phyloP scores from a whole-genome alignment of 2,888 invertebrate species.

The Thereva nobilitata region DNA sequence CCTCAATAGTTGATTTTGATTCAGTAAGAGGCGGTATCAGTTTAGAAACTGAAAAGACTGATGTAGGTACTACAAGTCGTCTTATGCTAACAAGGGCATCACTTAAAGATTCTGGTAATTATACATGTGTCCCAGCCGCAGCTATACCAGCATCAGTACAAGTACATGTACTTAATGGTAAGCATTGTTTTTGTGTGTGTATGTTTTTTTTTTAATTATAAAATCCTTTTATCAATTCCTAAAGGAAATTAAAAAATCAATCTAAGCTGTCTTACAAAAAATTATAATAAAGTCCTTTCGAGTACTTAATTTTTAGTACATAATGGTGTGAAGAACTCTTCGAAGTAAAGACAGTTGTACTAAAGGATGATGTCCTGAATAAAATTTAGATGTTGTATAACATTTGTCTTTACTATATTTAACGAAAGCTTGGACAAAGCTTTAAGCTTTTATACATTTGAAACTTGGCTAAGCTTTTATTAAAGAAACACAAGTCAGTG shows the following conservation, averaged over 20 bases:
- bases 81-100: conserved; percentile 85
- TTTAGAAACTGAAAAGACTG: conserved; percentile 86
- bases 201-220: not conserved
- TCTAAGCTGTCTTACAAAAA: too few species aligned
- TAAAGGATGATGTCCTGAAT: not conserved
- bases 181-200: conserved; percentile 50
- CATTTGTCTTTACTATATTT: not conserved
- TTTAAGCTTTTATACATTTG: too few species aligned
- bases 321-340: not conserved
- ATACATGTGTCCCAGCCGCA: conserved; percentile 85
- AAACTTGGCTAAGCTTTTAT: too few species aligned
- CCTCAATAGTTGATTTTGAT: conserved; percentile 79
- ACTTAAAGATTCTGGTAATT: conserved; percentile 84
- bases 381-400: not conserved
- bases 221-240: not conserved
- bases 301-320: too few species aligned
- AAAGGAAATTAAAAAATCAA: not conserved
- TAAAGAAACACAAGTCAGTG: too few species aligned
- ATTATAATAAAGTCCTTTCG: too few species aligned
- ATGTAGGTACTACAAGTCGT: conserved; percentile 81
- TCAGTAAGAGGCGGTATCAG: conserved; percentile 85
- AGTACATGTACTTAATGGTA: conserved; percentile 85
- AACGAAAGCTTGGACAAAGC: too few species aligned
- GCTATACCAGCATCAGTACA: conserved; percentile 81
- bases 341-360: not conserved